Base-by-base conservation (phyloP, 2,888 invertebrate genomes). In the Epiblema foenella region DNA sequence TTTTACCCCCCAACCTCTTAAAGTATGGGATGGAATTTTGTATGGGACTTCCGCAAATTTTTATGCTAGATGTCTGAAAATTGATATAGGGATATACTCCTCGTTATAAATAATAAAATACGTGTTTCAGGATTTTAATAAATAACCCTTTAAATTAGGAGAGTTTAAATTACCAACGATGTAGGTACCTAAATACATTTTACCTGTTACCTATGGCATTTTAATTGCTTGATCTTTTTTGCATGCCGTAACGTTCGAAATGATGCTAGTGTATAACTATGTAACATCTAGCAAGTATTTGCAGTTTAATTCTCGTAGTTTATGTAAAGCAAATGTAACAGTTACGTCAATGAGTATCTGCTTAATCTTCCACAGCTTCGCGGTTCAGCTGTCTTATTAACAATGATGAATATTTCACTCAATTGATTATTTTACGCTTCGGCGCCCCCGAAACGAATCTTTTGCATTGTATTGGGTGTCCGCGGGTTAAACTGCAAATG, bases 361-460 rank as follows among this genome's bases (percentile, higher is more conserved):
- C 46, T 63, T 59, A 57, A 51, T 65, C 65, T 58, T 52, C 58
- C 18, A 62, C 68, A 71, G 68, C 58, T 70, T 67, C 59, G 71
- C 56, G 52, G 52, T 65, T 29, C 51, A 52, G 39, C 18, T 39
- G 57, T 52, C 52, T 64, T 33, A 54, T 52, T 63, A 52, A 63
- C 29, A 39, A 58, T 60, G 64, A 60, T 62, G 64, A 49, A 59
- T 51, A 42, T 52, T 57, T 73, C 73, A 63, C 54, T 69, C 66
- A 62, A 68, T 74, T 73, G 69, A 72, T 75, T 60, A 70, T 73
- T 68, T 68, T 20, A 63, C 69, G 66, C 57, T 72, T 58, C 42
- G 62, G 15, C 60, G 72, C 68, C 52, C 39, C 17, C 37, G 54
- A 69, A 63, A 72, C 73, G 18, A 68, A 70, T 74, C 46, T 72